Base-by-base conservation (phyloP, 2,888 invertebrate genomes). In the Octonoba sinensis region DNA sequence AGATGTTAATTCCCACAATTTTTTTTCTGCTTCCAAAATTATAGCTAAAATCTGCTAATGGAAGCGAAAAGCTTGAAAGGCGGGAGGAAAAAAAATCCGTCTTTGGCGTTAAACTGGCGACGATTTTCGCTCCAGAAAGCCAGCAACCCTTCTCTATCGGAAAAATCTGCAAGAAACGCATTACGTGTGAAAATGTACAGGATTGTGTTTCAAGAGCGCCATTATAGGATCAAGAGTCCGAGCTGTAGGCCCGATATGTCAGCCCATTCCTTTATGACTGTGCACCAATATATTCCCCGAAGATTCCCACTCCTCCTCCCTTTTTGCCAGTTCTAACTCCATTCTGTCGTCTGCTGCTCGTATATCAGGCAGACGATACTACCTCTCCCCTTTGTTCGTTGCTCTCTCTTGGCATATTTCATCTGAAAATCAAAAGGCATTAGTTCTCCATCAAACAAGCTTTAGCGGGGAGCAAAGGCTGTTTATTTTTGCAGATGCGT, bases 121-220 rank as follows among this genome's bases (percentile, higher is more conserved):
- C 8, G 8, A 18, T 20, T 62, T 44, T 56, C 57, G 27, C 73
- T 73, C 69, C 36, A 56, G 47, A 64, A 69, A 60, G 54, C 22
- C 71, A 24, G 64, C 69, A 77, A 79, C 71, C 76, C 62, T 46
- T 56, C 22, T n/a, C 54, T 73, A 73, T 74, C 73, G 79, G 79
- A 13, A 73, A 81, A 81, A 81, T 81, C 79, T 81, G 79, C 79
- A 81, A 81, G 79, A 81, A 81, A 81, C 69, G 79, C 73, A 81
- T 81, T 81, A 81, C 79, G 79, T 81, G 79, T 73, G 79, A 81
- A 81, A 81, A 81, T 81, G 79, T 81, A 81, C 79, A 69, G 79
- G 79, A 81, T 81, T 81, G 79, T 81, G 67, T 81, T 81, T 81
- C 79, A 74, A 81, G 73, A 81, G 74, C 73, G 72, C 79, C 79